Percentiles rank a stretch among this genome's conserved stretches.
Evolutionary conservation across 2,888 invertebrate species (phyloP).

Genomic region (Acanthoscelides obtectus): DNA sequence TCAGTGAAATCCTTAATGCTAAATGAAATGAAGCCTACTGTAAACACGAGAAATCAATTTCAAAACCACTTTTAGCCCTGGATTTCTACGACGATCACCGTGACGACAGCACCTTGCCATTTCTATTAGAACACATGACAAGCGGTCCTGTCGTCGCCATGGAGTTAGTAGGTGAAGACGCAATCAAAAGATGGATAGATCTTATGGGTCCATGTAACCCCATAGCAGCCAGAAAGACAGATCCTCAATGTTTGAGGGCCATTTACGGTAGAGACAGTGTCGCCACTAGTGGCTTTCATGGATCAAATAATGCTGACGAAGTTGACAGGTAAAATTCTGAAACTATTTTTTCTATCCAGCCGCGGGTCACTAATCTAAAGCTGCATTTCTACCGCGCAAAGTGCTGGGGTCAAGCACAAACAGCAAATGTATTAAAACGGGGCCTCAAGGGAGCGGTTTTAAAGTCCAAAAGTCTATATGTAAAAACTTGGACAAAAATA

Average conservation of each 20-base stretch:
- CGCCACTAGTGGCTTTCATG: conserved; percentile 66
- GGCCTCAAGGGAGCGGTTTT: too few species aligned
- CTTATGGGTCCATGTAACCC: conserved; percentile 62
- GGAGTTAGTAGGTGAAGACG: conserved; percentile 70
- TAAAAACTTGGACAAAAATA: too few species aligned
- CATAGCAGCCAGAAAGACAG: conserved; percentile 50
- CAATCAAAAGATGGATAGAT: conserved; percentile 55
- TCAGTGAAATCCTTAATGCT: too few species aligned
- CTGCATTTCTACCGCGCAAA: too few species aligned
- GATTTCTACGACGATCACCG: conserved; percentile 58
- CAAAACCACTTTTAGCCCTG: conserved; percentile 41
- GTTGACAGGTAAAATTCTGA: conserved; percentile 45
- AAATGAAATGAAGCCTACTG: too few species aligned
- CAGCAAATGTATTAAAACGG: too few species aligned
- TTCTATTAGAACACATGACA: conserved; percentile 59
- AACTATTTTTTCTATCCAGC: too few species aligned
- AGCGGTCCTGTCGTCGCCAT: conserved; percentile 67
- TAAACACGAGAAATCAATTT: too few species aligned
- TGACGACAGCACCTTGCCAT: conserved; percentile 60
- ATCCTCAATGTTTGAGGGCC: conserved; percentile 59
- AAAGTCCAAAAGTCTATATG: too few species aligned
- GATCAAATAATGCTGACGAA: conserved; percentile 54
- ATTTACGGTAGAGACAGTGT: conserved; percentile 63
- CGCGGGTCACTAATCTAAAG: too few species aligned
- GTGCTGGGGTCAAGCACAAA: too few species aligned